Percentiles rank a stretch among this genome's conserved stretches.
These are phyloP conservation scores for Meloidogyne chitwoodi DNA, from an alignment of 1,140 invertebrate species.

Conservation along the genomic window DNA sequence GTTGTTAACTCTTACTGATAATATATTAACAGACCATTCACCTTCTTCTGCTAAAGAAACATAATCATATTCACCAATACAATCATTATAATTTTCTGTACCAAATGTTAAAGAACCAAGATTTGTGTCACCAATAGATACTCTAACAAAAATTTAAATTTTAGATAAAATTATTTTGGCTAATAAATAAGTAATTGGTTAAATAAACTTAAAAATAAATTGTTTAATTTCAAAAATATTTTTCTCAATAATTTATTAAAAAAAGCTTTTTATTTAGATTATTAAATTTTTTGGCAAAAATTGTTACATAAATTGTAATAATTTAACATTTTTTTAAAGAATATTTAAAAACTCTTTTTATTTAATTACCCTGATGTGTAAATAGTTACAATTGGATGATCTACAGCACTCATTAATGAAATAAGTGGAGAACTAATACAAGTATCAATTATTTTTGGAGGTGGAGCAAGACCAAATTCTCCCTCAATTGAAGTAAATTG, in stretches of 20 bases:
- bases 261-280: too few relatives aligned
- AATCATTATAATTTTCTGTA: background rate
- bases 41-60: background rate
- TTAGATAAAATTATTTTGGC: too few relatives aligned
- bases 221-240: too few relatives aligned
- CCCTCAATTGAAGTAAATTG: background rate
- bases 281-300: too few relatives aligned
- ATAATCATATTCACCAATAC: background rate
- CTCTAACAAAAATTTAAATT: background rate
- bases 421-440: background rate
- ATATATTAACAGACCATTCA: background rate
- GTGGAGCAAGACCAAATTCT: background rate
- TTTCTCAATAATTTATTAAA: too few relatives aligned
- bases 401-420: background rate
- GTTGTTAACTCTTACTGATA: background rate
- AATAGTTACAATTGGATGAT: background rate
- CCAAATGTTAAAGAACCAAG: background rate
- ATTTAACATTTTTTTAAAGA: too few relatives aligned
- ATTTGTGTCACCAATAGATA: background rate
- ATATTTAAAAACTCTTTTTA: too few relatives aligned
- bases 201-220: too few relatives aligned
- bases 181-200: too few relatives aligned
- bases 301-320: too few relatives aligned
- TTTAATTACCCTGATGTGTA: background rate
- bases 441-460: background rate